Conservation (phyloP, 2,888 invertebrate genomes). For the Pseudoips prasinana region DNA sequence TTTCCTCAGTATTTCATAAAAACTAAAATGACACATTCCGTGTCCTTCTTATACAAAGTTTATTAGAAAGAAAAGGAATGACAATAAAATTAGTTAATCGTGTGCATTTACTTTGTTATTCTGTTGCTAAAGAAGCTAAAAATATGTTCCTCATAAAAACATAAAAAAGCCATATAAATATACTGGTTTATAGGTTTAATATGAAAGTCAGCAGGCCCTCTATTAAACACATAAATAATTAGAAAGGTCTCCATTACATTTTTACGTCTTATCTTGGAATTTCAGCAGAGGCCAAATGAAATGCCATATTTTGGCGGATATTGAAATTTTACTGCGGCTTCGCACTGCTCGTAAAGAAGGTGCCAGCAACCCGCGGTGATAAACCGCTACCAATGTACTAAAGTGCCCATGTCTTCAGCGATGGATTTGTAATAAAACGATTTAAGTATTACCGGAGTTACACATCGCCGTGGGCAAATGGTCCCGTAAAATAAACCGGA, state of each 20-base stretch:
- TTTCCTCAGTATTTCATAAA: no score
- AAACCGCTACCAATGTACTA: constrained; percentile 38
- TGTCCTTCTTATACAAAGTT: no score
- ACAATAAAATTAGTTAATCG: no score
- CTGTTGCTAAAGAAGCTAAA: no score
- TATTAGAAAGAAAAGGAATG: no score
- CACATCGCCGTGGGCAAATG: no score
- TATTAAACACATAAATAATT: constrained; percentile 37
- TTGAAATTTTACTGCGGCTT: constrained; percentile 62
- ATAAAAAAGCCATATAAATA: no score
- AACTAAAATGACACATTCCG: no score
- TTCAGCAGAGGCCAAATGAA: constrained; percentile 52
- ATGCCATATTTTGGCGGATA: constrained; percentile 61
- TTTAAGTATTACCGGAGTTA: no score
- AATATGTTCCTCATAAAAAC: no score
- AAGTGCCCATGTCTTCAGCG: constrained; percentile 37
- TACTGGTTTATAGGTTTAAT: constrained; percentile 31
- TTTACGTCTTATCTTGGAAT: constrained; percentile 44
- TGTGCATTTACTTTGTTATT: no score
- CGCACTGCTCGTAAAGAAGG: constrained; percentile 44
- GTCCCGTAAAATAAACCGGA: no score
- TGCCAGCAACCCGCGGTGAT: constrained; percentile 27
- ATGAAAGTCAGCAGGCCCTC: constrained; percentile 23
- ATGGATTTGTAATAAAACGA: constrained; percentile 45
- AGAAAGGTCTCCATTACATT: constrained; percentile 35